phyloP scores from a whole-genome alignment of 2,113 vertebrate genomes.

The Cettia cetti region DNA sequence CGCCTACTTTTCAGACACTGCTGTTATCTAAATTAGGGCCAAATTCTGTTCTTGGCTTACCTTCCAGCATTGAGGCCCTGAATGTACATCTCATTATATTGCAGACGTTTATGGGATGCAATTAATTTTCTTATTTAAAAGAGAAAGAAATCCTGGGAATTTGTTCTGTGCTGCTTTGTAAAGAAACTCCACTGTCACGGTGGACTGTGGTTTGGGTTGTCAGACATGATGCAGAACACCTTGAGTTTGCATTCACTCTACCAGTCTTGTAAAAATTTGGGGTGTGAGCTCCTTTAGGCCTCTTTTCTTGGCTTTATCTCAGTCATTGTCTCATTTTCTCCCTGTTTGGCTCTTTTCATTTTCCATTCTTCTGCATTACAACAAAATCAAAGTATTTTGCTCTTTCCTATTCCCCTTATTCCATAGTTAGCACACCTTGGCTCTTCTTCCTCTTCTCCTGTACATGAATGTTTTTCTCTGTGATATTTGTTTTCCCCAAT shows the following conservation, averaged over 20 bases:
- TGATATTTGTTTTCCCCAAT: not conserved
- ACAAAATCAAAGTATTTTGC: not conserved
- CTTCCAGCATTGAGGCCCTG: not conserved
- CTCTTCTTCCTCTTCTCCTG: not conserved
- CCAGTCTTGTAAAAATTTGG: not conserved
- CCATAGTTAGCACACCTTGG: not conserved
- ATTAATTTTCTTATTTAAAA: not conserved
- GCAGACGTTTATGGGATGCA: not conserved
- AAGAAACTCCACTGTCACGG: not conserved
- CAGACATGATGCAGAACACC: not conserved
- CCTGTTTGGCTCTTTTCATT: not conserved
- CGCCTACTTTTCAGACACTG: not conserved
- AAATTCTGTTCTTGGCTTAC: not conserved
- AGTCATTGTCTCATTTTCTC: not conserved
- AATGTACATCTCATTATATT: not conserved
- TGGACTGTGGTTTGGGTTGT: not conserved
- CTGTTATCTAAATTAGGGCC: not conserved
- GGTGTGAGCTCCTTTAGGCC: accelerated
- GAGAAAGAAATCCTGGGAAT: not conserved
- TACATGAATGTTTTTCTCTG: not conserved
- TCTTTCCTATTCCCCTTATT: not conserved
- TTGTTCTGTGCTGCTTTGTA: not conserved
- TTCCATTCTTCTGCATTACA: not conserved
- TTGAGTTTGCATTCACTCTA: not conserved
- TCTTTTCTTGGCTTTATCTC: not conserved